Evolutionary conservation across 2,888 invertebrate species (phyloP), one percentile per base, ranked within the genome.

Genomic region (Polydrusus pterygomalis): DNA sequence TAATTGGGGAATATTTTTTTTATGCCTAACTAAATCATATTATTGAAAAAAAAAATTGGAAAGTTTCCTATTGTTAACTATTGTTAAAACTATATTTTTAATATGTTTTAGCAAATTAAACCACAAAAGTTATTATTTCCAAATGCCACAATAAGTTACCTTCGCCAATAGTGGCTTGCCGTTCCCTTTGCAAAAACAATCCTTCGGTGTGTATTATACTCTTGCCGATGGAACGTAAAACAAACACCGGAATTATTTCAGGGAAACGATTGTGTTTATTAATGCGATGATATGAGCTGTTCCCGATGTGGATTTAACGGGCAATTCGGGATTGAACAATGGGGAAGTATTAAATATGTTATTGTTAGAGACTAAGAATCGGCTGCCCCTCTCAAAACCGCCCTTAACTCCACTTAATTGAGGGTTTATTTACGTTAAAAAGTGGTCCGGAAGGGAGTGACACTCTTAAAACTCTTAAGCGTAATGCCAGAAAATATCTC

Each of bases 231-330:
- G 81, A 84, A 84, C 83, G 83, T 83, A 85, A 86, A 86, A 84
- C 87, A 88, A 87, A 87, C 88, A 88, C 85, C 84, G 83, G 85
- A 88, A 87, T 87, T 87, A 86, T 86, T 86, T 85, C 84, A 84
- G 84, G 81, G 83, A 82, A 84, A 81, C 83, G 85, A 86, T 85
- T 85, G 84, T 85, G 83, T 86, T 85, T 86, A 86, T 85, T 86
- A 85, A 86, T 85, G 85, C 82, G 82, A 83, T 82, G 83, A 84
- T 84, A 84, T 83, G 83, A 84, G 82, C 81, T 83, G 82, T 82
- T 80, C 81, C 70, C 75, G 82, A 82, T 82, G 82, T 82, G 82
- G 83, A 82, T 83, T 83, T 83, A 83, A 82, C 82, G 79, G 82
- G 82, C 82, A 82, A 74, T 84, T 83, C 82, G 81, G 80, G 78